A percentile compares a stretch with the other conserved stretches of the same genome.
phyloP scores from a whole-genome alignment of 2,113 vertebrate species.

The Panthera leo region DNA sequence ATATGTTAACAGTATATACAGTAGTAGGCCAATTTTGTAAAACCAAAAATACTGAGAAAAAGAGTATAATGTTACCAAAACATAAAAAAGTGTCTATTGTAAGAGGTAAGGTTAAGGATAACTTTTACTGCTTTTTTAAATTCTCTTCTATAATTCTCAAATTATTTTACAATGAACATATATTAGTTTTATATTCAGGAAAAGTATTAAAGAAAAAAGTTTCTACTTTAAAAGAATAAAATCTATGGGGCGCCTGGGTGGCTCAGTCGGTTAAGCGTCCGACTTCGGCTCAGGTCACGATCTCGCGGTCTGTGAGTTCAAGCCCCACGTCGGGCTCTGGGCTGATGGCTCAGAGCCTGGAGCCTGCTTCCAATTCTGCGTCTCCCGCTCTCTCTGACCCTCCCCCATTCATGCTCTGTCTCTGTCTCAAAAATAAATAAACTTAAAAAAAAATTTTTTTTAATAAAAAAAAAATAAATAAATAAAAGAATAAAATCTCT shows the following conservation, averaged over 20 bases:
- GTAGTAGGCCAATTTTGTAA: neutral
- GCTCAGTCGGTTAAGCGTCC: too few relatives aligned
- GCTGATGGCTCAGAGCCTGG: too few relatives aligned
- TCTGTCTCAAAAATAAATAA: too few relatives aligned
- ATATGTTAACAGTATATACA: neutral
- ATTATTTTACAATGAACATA: neutral
- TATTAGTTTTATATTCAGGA: constrained; percentile 9
- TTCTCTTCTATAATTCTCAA: neutral
- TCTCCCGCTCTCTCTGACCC: too few relatives aligned
- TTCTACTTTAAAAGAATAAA: neutral
- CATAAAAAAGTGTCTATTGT: neutral
- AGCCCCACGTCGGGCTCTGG: too few relatives aligned
- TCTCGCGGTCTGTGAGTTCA: too few relatives aligned
- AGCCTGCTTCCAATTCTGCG: too few relatives aligned
- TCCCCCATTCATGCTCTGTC: too few relatives aligned
- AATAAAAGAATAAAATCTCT: neutral
- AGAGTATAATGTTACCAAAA: neutral
- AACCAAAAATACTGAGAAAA: neutral
- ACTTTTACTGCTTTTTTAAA: neutral
- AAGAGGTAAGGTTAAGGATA: neutral
- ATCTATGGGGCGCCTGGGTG: neutral
- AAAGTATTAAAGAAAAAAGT: neutral
- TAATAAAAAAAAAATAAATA: too few relatives aligned
- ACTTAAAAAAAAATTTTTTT: too few relatives aligned
- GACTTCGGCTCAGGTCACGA: too few relatives aligned